Conservation (phyloP, 2,888 invertebrate species). For the Dryobota labecula region DNA sequence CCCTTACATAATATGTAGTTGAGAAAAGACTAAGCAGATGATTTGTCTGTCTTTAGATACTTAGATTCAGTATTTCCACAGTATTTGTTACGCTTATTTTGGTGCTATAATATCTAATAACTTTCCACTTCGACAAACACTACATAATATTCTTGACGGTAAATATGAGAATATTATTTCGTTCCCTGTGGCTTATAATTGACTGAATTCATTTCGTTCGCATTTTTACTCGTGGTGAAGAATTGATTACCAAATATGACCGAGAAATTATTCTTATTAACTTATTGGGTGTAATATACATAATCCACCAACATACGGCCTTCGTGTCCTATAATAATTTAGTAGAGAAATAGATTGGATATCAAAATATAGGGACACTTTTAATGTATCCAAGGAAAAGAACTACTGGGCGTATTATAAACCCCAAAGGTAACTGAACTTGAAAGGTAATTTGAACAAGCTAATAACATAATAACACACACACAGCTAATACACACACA, state of each 20-base stretch:
- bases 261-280: constrained; percentile 3
- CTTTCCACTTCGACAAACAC: constrained; percentile 9
- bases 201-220: constrained; percentile 26
- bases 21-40: no score
- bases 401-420: background rate
- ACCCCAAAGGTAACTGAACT: no score
- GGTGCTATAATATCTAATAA: background rate
- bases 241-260: constrained; percentile 21
- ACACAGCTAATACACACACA: no score
- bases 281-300: background rate
- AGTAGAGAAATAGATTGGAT: background rate
- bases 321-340: background rate
- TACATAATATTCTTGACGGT: constrained; percentile 11
- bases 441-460: no score
- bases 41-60: no score
- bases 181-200: constrained; percentile 15
- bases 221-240: background rate
- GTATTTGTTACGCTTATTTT: no score
- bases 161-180: constrained; percentile 13
- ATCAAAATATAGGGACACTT: background rate
- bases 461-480: no score
- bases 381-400: background rate
- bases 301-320: background rate
- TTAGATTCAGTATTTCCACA: no score
- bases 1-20: no score